These are phyloP conservation scores for Dasyurus viverrinus DNA, from an alignment of 2,113 vertebrate species.

Conservation along the genomic window DNA sequence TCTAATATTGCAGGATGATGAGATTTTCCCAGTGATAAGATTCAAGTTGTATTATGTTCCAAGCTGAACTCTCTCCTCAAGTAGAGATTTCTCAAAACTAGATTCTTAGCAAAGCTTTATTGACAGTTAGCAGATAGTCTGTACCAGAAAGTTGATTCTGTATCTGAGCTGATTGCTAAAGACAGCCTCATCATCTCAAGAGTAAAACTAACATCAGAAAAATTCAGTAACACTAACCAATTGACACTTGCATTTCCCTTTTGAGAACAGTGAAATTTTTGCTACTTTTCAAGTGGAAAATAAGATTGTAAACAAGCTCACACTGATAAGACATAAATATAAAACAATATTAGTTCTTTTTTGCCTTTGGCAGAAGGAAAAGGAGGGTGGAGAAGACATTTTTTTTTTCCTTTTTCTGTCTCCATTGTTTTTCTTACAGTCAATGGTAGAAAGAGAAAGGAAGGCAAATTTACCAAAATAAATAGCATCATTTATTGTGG, in stretches of 20 bases:
- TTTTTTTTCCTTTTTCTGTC: neutral
- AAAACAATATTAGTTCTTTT: neutral
- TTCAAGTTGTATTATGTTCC: neutral
- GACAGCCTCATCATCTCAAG: neutral
- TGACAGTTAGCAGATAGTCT: neutral
- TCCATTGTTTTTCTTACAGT: neutral
- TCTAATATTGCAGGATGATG: neutral
- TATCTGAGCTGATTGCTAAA: neutral
- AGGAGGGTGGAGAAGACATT: neutral
- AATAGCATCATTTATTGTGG: neutral
- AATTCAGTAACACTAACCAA: neutral
- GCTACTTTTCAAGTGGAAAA: neutral
- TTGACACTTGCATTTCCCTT: neutral
- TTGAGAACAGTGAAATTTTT: neutral
- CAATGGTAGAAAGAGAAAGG: neutral
- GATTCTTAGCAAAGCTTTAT: neutral
- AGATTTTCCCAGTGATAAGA: neutral
- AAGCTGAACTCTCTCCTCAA: neutral
- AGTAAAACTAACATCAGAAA: neutral
- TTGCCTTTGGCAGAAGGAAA: neutral
- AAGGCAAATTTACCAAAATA: neutral
- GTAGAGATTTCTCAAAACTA: neutral
- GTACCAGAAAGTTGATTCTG: neutral
- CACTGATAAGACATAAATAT: neutral
- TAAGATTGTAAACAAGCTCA: neutral